Conservation (phyloP, 2,888 invertebrate species). For the Chloromyia formosa region DNA sequence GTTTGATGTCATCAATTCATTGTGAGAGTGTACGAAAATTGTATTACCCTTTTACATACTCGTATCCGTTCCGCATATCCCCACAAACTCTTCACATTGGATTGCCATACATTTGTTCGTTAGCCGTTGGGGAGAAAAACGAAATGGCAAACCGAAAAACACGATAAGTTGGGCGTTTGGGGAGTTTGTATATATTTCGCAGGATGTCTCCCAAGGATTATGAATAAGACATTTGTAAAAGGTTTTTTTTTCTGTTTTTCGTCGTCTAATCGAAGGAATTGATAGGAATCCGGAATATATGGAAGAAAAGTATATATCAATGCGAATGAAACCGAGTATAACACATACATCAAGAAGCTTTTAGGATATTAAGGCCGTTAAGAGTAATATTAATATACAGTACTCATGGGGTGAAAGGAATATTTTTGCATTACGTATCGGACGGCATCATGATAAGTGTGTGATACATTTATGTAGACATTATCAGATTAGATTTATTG, state of each 20-base stretch:
- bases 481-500: too few species aligned
- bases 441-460: conserved; percentile 13
- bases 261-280: conserved; percentile 24
- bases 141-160: neutral
- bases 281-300: conserved; percentile 12
- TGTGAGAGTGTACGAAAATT: conserved; percentile 33
- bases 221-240: conserved; percentile 36
- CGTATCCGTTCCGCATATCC: neutral
- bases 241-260: conserved; percentile 14
- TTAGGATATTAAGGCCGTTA: conserved; percentile 36
- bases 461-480: too few species aligned
- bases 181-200: conserved; percentile 18
- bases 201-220: conserved; percentile 34
- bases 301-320: conserved; percentile 23
- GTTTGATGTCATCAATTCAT: conserved; percentile 37
- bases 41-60: conserved; percentile 13
- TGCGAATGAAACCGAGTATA: conserved; percentile 1
- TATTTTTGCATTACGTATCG: conserved; percentile 20
- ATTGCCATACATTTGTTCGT: neutral
- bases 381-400: conserved; percentile 30
- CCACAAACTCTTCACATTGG: neutral
- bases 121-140: neutral
- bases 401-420: conserved; percentile 9
- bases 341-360: conserved; percentile 32
- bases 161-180: conserved; percentile 12